These are phyloP conservation scores for Wasmannia auropunctata DNA, from an alignment of 1,140 invertebrate species.

Conservation along the genomic window DNA sequence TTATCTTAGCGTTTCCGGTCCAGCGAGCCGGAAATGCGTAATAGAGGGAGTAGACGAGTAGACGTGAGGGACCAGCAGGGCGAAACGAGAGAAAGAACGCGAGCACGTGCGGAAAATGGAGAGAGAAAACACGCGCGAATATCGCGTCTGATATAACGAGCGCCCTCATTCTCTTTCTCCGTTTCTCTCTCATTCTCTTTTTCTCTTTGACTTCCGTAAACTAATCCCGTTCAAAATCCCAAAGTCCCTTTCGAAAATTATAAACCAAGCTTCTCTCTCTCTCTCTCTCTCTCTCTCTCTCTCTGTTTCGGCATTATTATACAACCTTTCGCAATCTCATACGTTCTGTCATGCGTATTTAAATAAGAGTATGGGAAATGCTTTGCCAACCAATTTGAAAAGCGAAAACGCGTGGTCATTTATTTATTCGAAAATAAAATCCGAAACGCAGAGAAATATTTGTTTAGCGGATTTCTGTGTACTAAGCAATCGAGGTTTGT, in stretches of 20 bases:
- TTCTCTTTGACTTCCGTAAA: conserved; percentile 13
- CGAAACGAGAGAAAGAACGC: conserved; percentile 68
- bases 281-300: too few relatives aligned
- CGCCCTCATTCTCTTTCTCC: neutral
- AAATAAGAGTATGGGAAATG: neutral
- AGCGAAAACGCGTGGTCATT: neutral
- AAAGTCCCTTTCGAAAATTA: conserved; percentile 47
- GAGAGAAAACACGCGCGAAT: conserved; percentile 60
- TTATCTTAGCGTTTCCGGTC: conserved; percentile 85
- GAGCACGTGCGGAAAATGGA: conserved; percentile 35
- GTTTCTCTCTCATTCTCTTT: neutral
- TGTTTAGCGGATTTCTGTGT: neutral
- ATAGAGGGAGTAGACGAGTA: conserved; percentile 80
- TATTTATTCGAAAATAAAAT: conserved; percentile 16
- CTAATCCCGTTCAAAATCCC: conserved; percentile 36
- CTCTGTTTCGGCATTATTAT: conserved; percentile 6
- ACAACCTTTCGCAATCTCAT: neutral
- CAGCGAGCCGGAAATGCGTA: conserved; percentile 85
- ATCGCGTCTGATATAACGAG: conserved; percentile 47
- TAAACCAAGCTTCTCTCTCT: neutral
- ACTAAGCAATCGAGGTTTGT: neutral
- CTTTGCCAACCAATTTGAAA: conserved; percentile 2
- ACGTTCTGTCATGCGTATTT: conserved; percentile 5
- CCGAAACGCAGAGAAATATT: neutral
- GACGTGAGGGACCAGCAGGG: conserved; percentile 57